These are phyloP conservation scores for Muntiacus reevesi DNA, from an alignment of 2,113 vertebrate genomes.

Conservation along the genomic window DNA sequence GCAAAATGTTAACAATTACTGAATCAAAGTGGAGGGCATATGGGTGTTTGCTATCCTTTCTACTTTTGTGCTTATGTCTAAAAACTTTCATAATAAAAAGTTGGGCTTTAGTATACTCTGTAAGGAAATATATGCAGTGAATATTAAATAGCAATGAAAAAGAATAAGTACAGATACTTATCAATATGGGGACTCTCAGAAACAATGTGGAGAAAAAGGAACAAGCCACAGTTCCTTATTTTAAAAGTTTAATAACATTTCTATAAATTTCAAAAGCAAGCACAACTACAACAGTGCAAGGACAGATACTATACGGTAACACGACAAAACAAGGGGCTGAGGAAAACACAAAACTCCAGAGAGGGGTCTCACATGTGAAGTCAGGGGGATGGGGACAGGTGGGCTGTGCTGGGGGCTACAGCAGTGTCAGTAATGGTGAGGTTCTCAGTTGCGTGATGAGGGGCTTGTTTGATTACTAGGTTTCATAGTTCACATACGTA, in stretches of 20 bases:
- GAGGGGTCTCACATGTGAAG: too few species aligned
- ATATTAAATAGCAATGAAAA: background rate
- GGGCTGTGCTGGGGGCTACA: background rate
- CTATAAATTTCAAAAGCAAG: background rate
- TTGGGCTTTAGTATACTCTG: background rate
- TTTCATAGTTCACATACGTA: background rate
- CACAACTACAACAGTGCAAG: background rate
- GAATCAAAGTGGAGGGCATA: background rate
- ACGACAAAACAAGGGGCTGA: background rate
- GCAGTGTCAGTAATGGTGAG: background rate
- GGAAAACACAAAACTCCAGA: background rate
- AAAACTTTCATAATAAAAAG: background rate
- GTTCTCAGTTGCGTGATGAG: background rate
- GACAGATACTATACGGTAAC: background rate
- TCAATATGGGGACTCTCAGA: background rate
- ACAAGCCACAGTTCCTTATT: background rate
- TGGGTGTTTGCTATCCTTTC: background rate
- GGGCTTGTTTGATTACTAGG: background rate
- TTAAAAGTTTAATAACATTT: background rate
- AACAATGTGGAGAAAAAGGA: background rate
- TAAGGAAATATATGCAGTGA: background rate
- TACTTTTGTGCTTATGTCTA: background rate
- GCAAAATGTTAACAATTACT: background rate
- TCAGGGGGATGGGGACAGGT: rapidly evolving
- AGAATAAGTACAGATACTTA: background rate